These are phyloP conservation scores for Andrena chrysosceles DNA, from an alignment of 2,888 invertebrate genomes.

Conservation along the genomic window DNA sequence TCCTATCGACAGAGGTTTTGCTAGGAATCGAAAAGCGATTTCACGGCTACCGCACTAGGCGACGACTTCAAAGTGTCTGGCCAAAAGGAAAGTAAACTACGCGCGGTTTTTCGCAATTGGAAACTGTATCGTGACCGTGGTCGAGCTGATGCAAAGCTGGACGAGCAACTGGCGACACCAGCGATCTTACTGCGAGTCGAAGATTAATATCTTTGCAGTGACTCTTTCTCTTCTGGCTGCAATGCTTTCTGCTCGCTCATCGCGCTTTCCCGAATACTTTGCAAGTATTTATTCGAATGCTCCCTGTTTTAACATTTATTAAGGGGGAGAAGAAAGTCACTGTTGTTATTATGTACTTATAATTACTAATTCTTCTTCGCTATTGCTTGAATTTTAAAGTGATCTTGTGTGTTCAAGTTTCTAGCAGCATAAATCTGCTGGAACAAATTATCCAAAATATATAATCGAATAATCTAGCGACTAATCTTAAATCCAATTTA, in stretches of 20 bases:
- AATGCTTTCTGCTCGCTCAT: too few species aligned
- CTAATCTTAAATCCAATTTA: too few species aligned
- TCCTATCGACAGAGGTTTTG: background rate
- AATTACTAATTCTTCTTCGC: background rate
- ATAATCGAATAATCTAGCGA: too few species aligned
- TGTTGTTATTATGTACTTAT: background rate
- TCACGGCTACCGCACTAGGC: background rate
- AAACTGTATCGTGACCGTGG: background rate
- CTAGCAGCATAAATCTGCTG: too few species aligned
- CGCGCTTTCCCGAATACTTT: too few species aligned
- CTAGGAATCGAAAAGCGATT: background rate
- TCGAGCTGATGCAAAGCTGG: background rate
- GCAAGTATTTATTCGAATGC: background rate
- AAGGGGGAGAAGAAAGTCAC: background rate
- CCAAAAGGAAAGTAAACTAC: conserved; percentile 25
- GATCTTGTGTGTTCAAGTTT: background rate
- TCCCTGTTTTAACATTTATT: background rate
- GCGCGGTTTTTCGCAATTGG: conserved; percentile 14
- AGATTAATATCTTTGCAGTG: too few species aligned
- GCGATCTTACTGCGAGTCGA: background rate
- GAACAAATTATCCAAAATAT: too few species aligned
- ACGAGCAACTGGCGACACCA: background rate
- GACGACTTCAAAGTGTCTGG: conserved; percentile 12
- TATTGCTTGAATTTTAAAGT: background rate
- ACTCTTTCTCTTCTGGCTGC: too few species aligned